Conservation (phyloP, 2,797 vertebrate genomes). For the Gallinago nigripennis region DNA sequence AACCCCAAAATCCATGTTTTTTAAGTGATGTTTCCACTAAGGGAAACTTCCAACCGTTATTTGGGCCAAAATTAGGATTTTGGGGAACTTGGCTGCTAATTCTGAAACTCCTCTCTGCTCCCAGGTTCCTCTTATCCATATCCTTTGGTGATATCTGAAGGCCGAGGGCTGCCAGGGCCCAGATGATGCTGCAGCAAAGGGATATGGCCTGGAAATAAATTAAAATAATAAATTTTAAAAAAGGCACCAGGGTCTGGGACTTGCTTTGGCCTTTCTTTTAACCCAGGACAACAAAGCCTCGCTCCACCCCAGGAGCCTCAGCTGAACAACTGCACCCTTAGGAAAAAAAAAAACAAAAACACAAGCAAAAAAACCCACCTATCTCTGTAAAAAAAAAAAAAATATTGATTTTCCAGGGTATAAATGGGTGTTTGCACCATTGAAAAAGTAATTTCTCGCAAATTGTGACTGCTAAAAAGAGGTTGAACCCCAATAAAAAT, state of each 20-base stretch:
- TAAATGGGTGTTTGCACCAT: neutral
- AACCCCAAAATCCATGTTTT: neutral
- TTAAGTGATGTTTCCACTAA: neutral
- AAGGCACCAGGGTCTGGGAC: neutral
- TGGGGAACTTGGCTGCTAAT: neutral
- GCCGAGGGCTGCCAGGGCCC: neutral
- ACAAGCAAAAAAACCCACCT: fast-evolving
- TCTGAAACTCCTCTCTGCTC: neutral
- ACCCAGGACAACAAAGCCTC: neutral
- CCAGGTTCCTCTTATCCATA: neutral
- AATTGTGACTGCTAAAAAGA: fast-evolving
- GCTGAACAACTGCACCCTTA: neutral
- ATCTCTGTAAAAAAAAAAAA: neutral
- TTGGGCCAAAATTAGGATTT: neutral
- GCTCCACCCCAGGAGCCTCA: neutral
- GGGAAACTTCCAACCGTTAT: neutral
- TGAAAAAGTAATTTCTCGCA: neutral
- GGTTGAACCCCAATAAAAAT: neutral
- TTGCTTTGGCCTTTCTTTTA: neutral
- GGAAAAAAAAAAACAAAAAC: neutral
- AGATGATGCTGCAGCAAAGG: neutral
- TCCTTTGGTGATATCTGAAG: neutral
- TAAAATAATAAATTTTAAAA: neutral
- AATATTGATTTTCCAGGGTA: neutral
- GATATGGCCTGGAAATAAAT: neutral